Base-by-base conservation (phyloP, 92 coral and sea anemone genomes). In the Metridium senile region DNA sequence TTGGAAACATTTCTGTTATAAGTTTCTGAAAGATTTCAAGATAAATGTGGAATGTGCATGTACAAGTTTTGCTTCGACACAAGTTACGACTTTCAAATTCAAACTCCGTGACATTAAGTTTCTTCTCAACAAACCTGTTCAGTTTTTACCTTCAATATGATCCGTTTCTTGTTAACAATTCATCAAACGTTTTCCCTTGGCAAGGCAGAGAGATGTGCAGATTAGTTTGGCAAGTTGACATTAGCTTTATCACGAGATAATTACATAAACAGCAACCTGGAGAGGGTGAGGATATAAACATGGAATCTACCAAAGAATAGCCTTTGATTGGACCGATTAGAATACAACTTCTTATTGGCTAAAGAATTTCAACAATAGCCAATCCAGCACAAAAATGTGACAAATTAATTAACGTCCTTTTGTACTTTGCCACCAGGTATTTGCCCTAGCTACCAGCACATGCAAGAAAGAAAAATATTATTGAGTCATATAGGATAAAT, bases 171-270 rank as follows among this genome's bases (percentile, higher is more conserved):
- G 49, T 6, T 39, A 39, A 4, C 13, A 13, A 6, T 39, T 39
- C 13, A 6, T 6, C 13, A 39, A 39, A 39, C 6, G 49, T 39
- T 39, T 39, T 39, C 49, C 49, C 8, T 39, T 13, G 6, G 65
- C 32, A 22, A 23, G 22, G 65, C 3, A 59, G 51, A 26, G 33
- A 27, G 19, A 16, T 45, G n/a, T n/a, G n/a, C n/a, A n/a, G 58
- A 16, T 2, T 45, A 70, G n/a, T 31, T 70, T 29, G 49, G 49
- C 49, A 39, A 13, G 49, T 4, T 4, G 49, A 39, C 6, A 4
- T 39, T n/a, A n/a, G n/a, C 28, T 56, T 26, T 28, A 72, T 72
- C 76, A 72, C 76, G 76, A 72, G 76, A 34, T 35, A 31, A 30
- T 54, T 52, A 52, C 34, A 56, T 72, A 56, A 53, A 72, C 47